Evolutionary conservation across 1,140 invertebrate species (phyloP), one percentile per base, ranked within the genome.

Genomic region (Brachionus sp.): DNA sequence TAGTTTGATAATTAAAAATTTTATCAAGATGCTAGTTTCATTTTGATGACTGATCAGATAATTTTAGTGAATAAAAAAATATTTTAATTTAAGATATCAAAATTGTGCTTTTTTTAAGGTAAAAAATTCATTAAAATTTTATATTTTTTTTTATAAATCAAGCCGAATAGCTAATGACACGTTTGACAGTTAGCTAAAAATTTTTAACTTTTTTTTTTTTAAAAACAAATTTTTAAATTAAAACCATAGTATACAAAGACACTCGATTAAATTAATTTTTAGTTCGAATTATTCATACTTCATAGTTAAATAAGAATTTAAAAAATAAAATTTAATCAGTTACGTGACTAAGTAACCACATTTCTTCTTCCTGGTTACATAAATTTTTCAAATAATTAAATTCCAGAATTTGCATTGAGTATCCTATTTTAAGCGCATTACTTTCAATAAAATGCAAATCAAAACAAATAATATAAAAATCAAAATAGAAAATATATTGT

Each of bases 331-430:
- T 42, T 19, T 19, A 25, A 1, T 57, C 19, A 57, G 50, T 57
- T 57, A 2, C 29, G 64, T 66, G 64, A 66, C 64, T 66, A 33
- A 13, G 64, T 33, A 25, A 57, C 50, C 50, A 19, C 50, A 57
- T 57, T 57, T 66, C 33, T 12, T n/a, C n/a, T 66, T 66, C 64
- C 64, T 66, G 33, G 64, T 66, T 66, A 66, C 64, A 66, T 66
- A 66, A 66, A 37, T 33, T 66, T 66, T 33, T 33, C 29, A 37
- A 66, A 66, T 57, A 57, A 57, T 57, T 57, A 9, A 57, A 57
- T 7, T 57, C 29, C 50, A 57, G 19, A 57, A 57, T 57, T 57
- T 57, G 50, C 50, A 57, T 57, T n/a, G 33, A 66, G 64, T 66
- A 66, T 66, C 64, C 64, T 7, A 33, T 66, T 66, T 66, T 5